Evolutionary conservation across 2,113 vertebrate species (phyloP).

Genomic region (Caretta caretta): DNA sequence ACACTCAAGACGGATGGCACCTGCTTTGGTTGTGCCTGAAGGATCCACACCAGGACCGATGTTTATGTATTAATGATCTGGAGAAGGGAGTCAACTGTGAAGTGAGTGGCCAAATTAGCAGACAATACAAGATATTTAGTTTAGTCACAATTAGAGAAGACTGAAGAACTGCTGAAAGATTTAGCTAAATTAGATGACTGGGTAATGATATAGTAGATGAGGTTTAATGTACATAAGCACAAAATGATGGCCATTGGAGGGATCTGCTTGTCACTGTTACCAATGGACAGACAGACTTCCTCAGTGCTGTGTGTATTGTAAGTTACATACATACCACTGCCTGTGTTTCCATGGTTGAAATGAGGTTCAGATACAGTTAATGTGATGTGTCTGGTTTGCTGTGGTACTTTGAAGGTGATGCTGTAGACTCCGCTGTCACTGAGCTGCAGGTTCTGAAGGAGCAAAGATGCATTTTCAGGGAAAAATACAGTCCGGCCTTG

Average conservation of each 20-base stretch:
- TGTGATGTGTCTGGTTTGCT: not conserved
- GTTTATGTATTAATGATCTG: not conserved
- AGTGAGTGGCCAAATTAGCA: not conserved
- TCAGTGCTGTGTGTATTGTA: not conserved
- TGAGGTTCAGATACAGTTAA: not conserved
- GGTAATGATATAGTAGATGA: not conserved
- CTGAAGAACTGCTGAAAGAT: not conserved
- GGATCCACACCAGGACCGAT: no score
- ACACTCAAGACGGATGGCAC: no score
- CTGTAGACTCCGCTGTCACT: not conserved
- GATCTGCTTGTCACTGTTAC: not conserved
- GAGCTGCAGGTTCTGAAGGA: not conserved
- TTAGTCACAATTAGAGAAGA: not conserved
- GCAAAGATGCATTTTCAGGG: conserved; percentile 13
- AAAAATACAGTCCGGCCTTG: not conserved
- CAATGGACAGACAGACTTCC: not conserved
- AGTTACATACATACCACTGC: not conserved
- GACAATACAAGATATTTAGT: not conserved
- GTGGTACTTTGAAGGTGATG: not conserved
- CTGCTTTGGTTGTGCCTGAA: no score
- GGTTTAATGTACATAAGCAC: not conserved
- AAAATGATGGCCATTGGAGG: not conserved
- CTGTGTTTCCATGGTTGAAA: not conserved
- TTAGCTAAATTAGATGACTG: not conserved
- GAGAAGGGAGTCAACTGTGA: not conserved